A percentile compares a stretch with the other conserved stretches of the same genome.
Conservation (phyloP, 2,888 invertebrate genomes). For the Aspidiotus destructor region DNA sequence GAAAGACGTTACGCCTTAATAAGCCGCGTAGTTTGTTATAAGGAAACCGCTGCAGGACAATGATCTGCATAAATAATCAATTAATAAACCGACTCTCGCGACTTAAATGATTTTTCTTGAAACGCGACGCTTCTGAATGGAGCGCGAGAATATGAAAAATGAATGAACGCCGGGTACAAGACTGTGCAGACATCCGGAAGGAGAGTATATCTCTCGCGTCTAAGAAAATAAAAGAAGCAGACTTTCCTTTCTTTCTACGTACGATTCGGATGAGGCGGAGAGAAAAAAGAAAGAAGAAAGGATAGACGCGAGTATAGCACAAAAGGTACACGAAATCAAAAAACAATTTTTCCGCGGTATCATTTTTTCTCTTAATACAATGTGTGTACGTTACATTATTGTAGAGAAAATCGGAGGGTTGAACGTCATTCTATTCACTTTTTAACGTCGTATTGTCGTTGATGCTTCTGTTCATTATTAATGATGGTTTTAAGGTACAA, state of each 20-base stretch:
- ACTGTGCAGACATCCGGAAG: too few species aligned
- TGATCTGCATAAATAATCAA: conserved; percentile 23
- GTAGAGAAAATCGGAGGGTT: conserved; percentile 9
- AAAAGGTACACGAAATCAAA: too few species aligned
- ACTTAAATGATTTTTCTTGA: too few species aligned
- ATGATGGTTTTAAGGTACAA: conserved; percentile 23
- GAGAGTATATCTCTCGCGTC: too few species aligned
- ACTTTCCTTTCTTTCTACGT: neutral
- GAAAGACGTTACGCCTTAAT: too few species aligned
- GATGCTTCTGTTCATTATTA: conserved; percentile 26
- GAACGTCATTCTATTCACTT: conserved; percentile 8
- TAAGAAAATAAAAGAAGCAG: neutral
- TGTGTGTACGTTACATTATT: conserved; percentile 16
- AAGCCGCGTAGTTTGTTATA: neutral
- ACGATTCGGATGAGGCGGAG: neutral
- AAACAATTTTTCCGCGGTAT: too few species aligned
- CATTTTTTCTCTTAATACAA: neutral
- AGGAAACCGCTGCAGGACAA: conserved; percentile 8
- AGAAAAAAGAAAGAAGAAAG: too few species aligned
- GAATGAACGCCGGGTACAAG: too few species aligned
- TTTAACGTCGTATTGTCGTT: conserved; percentile 19
- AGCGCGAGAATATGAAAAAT: too few species aligned
- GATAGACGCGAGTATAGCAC: too few species aligned
- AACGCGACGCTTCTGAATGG: too few species aligned
- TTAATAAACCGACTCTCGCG: conserved; percentile 3